These are phyloP conservation scores for Lepidochitona cinerea DNA, from an alignment of 2,888 invertebrate genomes.

Conservation along the genomic window DNA sequence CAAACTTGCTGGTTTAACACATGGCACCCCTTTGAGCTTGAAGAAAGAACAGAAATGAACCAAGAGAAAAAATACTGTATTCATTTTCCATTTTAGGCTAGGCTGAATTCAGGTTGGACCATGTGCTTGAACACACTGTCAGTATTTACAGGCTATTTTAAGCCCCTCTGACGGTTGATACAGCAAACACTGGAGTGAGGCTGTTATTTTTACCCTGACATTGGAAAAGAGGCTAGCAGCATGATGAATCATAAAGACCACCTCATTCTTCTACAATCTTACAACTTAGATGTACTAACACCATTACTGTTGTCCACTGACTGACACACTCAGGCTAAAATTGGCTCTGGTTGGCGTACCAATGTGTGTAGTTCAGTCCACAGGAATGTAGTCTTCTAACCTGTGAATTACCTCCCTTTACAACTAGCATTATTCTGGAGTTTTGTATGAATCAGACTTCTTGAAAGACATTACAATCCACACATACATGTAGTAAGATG, in stretches of 20 bases:
- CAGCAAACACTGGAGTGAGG: slow-evolving; percentile 5
- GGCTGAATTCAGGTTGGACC: slow-evolving; percentile 7
- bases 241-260: background rate
- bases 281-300: background rate
- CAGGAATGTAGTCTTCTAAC: background rate
- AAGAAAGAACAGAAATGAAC: too few relatives aligned
- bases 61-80: slow-evolving; percentile 20
- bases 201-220: slow-evolving; percentile 16
- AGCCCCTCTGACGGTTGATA: background rate
- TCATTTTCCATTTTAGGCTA: slow-evolving; percentile 27
- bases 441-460: background rate
- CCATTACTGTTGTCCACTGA: background rate
- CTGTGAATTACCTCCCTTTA: background rate
- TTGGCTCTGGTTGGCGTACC: slow-evolving; percentile 4
- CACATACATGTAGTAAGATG: too few relatives aligned
- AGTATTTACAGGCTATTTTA: background rate
- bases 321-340: background rate
- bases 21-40: too few relatives aligned
- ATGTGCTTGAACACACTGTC: slow-evolving; percentile 8
- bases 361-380: background rate
- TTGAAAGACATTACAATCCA: too few relatives aligned
- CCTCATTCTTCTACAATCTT: slow-evolving; percentile 3
- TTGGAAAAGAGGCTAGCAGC: background rate
- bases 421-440: too few relatives aligned
- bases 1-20: too few relatives aligned